These are phyloP conservation scores for Pyrocoelia pectoralis DNA, from an alignment of 2,888 invertebrate species.

Conservation along the genomic window DNA sequence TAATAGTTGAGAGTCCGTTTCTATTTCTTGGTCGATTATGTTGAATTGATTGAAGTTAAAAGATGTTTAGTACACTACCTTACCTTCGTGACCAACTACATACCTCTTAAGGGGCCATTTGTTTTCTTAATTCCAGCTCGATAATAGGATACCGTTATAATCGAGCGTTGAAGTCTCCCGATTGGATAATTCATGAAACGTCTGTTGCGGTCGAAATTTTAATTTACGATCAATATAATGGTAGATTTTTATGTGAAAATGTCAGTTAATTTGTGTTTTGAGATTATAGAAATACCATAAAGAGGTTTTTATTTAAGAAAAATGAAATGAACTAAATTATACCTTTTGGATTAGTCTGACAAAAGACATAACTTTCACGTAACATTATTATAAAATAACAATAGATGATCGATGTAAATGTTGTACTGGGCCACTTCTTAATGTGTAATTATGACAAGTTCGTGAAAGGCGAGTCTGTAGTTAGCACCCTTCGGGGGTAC, in stretches of 20 bases:
- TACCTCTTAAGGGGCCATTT: neutral
- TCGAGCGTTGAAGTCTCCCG: no score
- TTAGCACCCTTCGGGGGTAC: constrained; percentile 54
- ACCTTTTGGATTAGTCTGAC: constrained; percentile 25
- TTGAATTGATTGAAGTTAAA: no score
- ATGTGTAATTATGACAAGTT: constrained; percentile 39
- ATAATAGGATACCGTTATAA: no score
- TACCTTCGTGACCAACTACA: neutral
- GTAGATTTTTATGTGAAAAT: constrained; percentile 12
- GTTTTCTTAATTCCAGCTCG: neutral
- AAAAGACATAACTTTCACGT: constrained; percentile 38
- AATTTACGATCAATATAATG: neutral
- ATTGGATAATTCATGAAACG: neutral
- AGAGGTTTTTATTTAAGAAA: constrained; percentile 1
- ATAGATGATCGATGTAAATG: constrained; percentile 36
- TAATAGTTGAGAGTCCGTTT: no score
- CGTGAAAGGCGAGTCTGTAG: constrained; percentile 43
- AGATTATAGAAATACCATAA: neutral
- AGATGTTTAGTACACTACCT: no score
- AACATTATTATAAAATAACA: constrained; percentile 38
- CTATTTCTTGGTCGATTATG: no score
- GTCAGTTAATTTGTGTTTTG: neutral
- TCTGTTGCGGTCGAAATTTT: neutral
- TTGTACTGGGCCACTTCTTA: constrained; percentile 28
- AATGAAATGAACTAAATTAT: constrained; percentile 21